Conservation (phyloP, 2,888 invertebrate species). For the Gymnocheta viridis region DNA sequence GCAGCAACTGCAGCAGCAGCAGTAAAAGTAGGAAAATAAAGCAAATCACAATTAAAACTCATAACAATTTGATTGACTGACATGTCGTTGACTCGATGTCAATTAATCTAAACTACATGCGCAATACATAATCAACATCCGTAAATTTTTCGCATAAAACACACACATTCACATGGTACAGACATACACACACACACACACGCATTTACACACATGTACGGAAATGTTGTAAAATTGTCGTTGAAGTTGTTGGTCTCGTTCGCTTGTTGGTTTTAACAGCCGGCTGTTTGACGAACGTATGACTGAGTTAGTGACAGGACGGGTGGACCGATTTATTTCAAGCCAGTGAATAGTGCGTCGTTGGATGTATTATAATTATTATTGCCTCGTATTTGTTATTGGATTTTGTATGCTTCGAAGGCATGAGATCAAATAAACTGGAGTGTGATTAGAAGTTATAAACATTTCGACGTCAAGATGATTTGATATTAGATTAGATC, state of each 20-base stretch:
- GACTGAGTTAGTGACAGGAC: conserved; percentile 53
- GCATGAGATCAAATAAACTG: not conserved
- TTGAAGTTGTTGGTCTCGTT: conserved; percentile 26
- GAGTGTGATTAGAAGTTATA: not conserved
- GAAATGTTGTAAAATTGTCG: conserved; percentile 45
- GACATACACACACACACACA: conserved; percentile 2
- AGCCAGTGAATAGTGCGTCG: conserved; percentile 37
- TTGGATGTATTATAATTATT: conserved; percentile 38
- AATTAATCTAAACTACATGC: conserved; percentile 78
- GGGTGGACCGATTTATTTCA: conserved; percentile 63
- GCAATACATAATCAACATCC: conserved; percentile 69
- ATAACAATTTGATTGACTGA: conserved; percentile 80
- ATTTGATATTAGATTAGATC: too few relatives aligned
- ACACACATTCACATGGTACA: conserved; percentile 12
- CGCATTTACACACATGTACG: not conserved
- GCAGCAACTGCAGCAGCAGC: not conserved
- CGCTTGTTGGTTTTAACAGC: conserved; percentile 36
- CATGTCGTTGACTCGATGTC: conserved; percentile 82
- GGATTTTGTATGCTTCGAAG: not conserved
- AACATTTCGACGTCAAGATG: too few relatives aligned
- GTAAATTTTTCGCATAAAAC: conserved; percentile 52
- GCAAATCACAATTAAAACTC: conserved; percentile 64
- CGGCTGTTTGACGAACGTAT: conserved; percentile 53
- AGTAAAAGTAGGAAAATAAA: conserved; percentile 3
- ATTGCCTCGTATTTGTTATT: conserved; percentile 41